A percentile compares a stretch with the other conserved stretches of the same genome.
Conservation (phyloP, 2,888 invertebrate species). For the Agrotis segetum region DNA sequence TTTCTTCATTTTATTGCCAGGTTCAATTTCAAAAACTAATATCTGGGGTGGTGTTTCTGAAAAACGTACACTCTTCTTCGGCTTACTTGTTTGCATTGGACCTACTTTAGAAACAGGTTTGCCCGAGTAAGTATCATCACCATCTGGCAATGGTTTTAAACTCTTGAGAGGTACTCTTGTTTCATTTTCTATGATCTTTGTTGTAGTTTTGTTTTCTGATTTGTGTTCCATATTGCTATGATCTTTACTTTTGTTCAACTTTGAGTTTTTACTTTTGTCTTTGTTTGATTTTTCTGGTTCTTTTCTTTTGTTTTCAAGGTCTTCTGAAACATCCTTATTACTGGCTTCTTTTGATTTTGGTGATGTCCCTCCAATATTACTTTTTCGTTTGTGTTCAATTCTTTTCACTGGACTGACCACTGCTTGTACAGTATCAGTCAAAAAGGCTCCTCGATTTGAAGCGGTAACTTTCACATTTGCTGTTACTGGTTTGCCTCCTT, state of each 20-base stretch:
- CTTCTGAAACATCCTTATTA: slow-evolving; percentile 42
- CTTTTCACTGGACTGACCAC: slow-evolving; percentile 74
- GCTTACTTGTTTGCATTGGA: slow-evolving; percentile 72
- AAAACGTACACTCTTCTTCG: slow-evolving; percentile 81
- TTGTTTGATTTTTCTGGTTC: slow-evolving; percentile 44
- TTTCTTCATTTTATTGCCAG: slow-evolving; percentile 83
- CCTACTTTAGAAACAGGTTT: slow-evolving; percentile 81
- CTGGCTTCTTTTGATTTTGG: slow-evolving; percentile 48
- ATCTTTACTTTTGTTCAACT: slow-evolving; percentile 51
- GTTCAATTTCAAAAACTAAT: slow-evolving; percentile 81
- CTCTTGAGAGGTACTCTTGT: slow-evolving; percentile 75
- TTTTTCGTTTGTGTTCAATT: slow-evolving; percentile 65
- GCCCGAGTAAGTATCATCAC: slow-evolving; percentile 70
- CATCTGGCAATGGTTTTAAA: slow-evolving; percentile 75
- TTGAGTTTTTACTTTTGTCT: slow-evolving; percentile 55
- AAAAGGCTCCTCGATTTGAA: slow-evolving; percentile 90
- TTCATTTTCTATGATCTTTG: slow-evolving; percentile 56
- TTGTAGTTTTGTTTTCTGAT: slow-evolving; percentile 31
- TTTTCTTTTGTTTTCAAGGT: slow-evolving; percentile 61
- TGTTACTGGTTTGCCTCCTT: slow-evolving; percentile 67
- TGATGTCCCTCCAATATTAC: slow-evolving; percentile 48
- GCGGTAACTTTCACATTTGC: slow-evolving; percentile 87
- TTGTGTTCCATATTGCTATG: slow-evolving; percentile 44
- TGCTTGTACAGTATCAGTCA: slow-evolving; percentile 78
- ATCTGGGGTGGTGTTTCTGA: slow-evolving; percentile 75